Evolutionary conservation across 2,797 vertebrate genomes (phyloP).

Genomic region (Simalia tracyae): DNA sequence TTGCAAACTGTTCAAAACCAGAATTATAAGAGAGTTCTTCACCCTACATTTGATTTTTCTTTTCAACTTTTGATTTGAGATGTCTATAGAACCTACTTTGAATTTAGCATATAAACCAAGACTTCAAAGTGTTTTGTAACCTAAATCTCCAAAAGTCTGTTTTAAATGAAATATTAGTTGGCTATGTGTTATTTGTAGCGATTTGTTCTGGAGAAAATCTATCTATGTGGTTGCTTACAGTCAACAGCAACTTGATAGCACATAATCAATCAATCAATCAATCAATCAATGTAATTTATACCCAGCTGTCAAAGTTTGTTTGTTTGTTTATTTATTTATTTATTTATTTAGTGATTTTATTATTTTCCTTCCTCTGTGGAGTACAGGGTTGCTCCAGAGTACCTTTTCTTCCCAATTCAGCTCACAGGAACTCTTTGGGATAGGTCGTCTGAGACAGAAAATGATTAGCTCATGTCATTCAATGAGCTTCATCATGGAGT

Average conservation of each 20-base stretch:
- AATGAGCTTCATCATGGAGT: not conserved
- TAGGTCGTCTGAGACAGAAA: not conserved
- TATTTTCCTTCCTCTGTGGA: not conserved
- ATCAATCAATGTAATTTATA: not conserved
- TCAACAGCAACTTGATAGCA: not conserved
- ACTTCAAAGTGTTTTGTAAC: not conserved
- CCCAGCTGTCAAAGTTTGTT: not conserved
- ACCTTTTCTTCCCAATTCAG: not conserved
- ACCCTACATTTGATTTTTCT: not conserved
- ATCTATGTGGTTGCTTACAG: not conserved
- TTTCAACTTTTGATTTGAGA: not conserved
- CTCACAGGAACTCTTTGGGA: not conserved
- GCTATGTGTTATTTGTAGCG: not conserved
- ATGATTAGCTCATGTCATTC: not conserved
- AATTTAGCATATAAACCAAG: not conserved
- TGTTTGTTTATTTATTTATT: not conserved
- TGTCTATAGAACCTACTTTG: not conserved
- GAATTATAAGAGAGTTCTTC: not conserved
- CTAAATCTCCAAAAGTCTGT: not conserved
- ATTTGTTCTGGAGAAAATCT: not conserved
- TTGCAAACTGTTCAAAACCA: not conserved
- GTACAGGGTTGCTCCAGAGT: not conserved
- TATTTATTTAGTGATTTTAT: not conserved
- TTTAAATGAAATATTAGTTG: not conserved
- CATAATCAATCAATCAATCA: not conserved